Conservation (phyloP, 2,888 invertebrate species). For the Atherix ibis region DNA sequence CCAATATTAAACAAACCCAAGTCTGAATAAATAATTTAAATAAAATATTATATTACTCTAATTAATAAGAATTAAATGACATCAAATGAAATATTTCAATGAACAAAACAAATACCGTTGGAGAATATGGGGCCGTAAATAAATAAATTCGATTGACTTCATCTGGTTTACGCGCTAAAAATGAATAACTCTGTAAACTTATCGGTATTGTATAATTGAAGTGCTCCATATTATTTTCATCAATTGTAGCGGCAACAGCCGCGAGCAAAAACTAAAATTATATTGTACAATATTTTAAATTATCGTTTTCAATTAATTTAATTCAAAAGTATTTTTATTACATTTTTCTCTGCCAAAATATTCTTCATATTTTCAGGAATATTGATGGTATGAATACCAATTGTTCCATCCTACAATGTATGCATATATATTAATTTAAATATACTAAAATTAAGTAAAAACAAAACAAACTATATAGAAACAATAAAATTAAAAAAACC, state of each 20-base stretch:
- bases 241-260: slow-evolving; percentile 27
- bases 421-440: too few species aligned
- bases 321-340: too few species aligned
- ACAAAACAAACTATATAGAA: too few species aligned
- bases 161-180: slow-evolving; percentile 61
- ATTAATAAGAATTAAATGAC: too few species aligned
- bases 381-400: too few species aligned
- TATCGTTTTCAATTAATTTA: too few species aligned
- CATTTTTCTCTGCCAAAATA: neutral
- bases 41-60: too few species aligned
- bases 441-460: too few species aligned
- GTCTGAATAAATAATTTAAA: slow-evolving; percentile 47
- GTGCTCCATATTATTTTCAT: slow-evolving; percentile 25
- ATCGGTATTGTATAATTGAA: slow-evolving; percentile 68
- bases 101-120: neutral
- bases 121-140: slow-evolving; percentile 67
- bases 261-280: slow-evolving; percentile 24
- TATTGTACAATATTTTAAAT: slow-evolving; percentile 1
- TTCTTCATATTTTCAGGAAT: too few species aligned
- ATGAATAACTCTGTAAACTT: slow-evolving; percentile 62
- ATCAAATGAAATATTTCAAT: too few species aligned
- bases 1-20: slow-evolving; percentile 63
- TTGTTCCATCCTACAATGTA: too few species aligned
- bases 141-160: slow-evolving; percentile 67
- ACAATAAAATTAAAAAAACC: too few species aligned